Conservation (phyloP, 1,140 invertebrate species). For the Drosophila pectinifera region DNA sequence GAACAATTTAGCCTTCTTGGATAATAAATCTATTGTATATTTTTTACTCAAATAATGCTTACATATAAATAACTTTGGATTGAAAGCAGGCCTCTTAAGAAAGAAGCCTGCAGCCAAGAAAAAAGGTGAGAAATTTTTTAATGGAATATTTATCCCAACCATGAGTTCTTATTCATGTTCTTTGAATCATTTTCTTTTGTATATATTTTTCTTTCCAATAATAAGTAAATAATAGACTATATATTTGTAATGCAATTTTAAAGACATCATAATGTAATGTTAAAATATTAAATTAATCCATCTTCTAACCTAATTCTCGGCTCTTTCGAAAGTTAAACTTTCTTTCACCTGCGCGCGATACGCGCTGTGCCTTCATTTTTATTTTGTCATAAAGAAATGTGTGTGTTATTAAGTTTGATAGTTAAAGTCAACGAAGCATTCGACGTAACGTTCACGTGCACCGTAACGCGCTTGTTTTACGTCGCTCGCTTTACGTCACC, state of each 20-base stretch:
- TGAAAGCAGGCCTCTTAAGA: conserved; percentile 73
- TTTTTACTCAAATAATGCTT: conserved; percentile 34
- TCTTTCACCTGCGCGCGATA: neutral
- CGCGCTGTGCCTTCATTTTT: conserved; percentile 21
- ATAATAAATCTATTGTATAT: neutral
- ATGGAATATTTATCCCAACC: too few species aligned
- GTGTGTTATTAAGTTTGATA: conserved; percentile 58
- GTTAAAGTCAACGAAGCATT: conserved; percentile 76
- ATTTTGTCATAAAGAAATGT: conserved; percentile 24
- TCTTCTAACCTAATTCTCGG: too few species aligned
- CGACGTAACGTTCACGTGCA: conserved; percentile 75
- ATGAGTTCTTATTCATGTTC: too few species aligned
- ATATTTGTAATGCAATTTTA: too few species aligned
- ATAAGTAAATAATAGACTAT: too few species aligned
- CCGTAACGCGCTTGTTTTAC: conserved; percentile 69
- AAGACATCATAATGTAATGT: conserved; percentile 5
- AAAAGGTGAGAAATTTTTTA: conserved; percentile 32
- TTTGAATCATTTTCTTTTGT: too few species aligned
- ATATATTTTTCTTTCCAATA: too few species aligned
- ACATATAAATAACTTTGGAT: conserved; percentile 26
- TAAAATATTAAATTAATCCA: too few species aligned
- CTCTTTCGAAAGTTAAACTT: neutral
- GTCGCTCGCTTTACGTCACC: conserved; percentile 57
- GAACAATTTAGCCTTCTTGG: neutral
- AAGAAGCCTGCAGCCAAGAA: conserved; percentile 73